A percentile compares a stretch with the other conserved stretches of the same genome.
Evolutionary conservation across 2,113 vertebrate species (phyloP).

Genomic region (Stigmatopora argus): DNA sequence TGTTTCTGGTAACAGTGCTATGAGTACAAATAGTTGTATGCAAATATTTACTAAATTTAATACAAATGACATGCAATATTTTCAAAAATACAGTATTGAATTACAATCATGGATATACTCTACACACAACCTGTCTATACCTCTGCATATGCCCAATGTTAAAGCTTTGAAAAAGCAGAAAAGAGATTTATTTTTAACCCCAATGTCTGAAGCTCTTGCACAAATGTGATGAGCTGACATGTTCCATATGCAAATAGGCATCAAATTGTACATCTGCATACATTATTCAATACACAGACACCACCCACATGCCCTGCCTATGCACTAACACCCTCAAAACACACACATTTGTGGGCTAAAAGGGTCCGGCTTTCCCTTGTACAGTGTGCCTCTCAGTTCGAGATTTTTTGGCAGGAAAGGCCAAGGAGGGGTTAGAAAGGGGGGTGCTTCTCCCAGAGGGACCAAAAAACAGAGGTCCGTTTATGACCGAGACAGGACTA

Average conservation of each 20-base stretch:
- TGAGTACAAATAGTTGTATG: too few species aligned
- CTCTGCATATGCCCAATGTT: background rate
- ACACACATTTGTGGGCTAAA: constrained; percentile 37
- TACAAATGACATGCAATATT: too few species aligned
- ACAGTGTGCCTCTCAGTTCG: constrained; percentile 48
- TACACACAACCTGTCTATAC: too few species aligned
- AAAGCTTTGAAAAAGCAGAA: background rate
- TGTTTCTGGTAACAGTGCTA: too few species aligned
- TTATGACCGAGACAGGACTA: constrained; percentile 50
- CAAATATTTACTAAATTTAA: too few species aligned
- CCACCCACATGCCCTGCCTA: constrained; percentile 26
- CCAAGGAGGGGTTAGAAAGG: constrained; percentile 20
- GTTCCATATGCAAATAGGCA: background rate
- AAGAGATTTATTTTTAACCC: background rate
- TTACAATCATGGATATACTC: too few species aligned
- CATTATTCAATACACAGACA: constrained; percentile 27
- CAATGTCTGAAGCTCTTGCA: background rate
- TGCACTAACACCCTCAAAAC: constrained; percentile 46
- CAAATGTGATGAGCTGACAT: background rate
- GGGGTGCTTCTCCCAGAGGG: constrained; percentile 40
- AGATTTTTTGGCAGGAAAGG: constrained; percentile 43
- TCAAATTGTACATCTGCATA: constrained; percentile 18
- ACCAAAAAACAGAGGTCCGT: constrained; percentile 57
- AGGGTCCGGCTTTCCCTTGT: constrained; percentile 40
- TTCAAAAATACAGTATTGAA: too few species aligned